A percentile compares a stretch with the other conserved stretches of the same genome.
Evolutionary conservation across 2,888 invertebrate species (phyloP).

Genomic region (Rhogogaster chlorosoma): DNA sequence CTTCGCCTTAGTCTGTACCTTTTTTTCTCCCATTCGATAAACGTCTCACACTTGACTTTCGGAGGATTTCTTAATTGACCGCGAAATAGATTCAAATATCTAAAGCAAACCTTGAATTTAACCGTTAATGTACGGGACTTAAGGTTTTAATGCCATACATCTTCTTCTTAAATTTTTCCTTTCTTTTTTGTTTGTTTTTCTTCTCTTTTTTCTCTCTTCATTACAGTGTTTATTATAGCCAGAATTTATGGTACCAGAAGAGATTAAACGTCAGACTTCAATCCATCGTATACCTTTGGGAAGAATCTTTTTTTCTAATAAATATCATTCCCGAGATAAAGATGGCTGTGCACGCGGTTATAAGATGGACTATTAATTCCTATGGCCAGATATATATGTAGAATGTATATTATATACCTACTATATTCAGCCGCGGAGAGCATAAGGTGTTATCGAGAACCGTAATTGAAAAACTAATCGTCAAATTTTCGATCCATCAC

Average conservation of each 20-base stretch:
- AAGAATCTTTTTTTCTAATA: not conserved
- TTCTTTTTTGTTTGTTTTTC: not conserved
- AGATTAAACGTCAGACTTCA: conserved; percentile 39
- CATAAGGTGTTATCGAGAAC: not conserved
- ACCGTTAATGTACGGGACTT: conserved; percentile 27
- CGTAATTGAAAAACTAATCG: conserved; percentile 45
- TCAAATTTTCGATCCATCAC: conserved; percentile 21
- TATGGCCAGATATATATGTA: not conserved
- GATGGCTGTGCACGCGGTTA: not conserved
- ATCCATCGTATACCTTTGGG: not conserved
- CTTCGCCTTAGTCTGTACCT: not conserved
- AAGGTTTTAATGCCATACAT: not conserved
- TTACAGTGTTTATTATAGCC: not conserved
- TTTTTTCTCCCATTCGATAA: not conserved
- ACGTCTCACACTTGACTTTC: not conserved
- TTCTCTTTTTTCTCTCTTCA: not conserved
- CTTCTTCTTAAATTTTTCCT: not conserved
- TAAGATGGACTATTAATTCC: conserved; percentile 17
- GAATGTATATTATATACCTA: too few relatives aligned
- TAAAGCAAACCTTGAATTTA: not conserved
- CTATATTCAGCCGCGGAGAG: not conserved
- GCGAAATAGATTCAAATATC: conserved; percentile 23
- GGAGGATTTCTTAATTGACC: not conserved
- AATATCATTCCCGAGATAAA: not conserved
- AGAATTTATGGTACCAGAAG: conserved; percentile 24